Percentiles rank a stretch among this genome's conserved stretches.
Conservation (phyloP, 2,888 invertebrate species). For the Lasiommata megera region DNA sequence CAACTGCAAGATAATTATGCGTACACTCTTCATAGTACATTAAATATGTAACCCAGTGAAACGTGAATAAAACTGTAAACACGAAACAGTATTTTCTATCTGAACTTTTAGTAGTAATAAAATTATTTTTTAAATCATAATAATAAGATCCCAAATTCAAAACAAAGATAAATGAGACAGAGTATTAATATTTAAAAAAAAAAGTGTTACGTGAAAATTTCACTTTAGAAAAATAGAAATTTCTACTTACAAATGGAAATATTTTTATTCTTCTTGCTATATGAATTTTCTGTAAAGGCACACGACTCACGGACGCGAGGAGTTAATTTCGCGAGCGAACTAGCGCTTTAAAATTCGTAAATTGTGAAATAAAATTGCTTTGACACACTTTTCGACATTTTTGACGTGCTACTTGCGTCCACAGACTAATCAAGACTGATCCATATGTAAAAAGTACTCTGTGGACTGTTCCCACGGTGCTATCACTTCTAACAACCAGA, state of each 20-base stretch:
- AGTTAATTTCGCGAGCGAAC: conserved; percentile 38
- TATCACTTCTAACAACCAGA: no score
- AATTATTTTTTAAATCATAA: not conserved
- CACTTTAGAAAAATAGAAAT: conserved; percentile 40
- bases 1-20: not conserved
- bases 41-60: not conserved
- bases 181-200: not conserved
- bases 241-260: conserved; percentile 30
- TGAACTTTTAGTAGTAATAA: not conserved
- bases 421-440: conserved; percentile 33
- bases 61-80: not conserved
- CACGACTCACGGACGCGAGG: conserved; percentile 28
- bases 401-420: conserved; percentile 35
- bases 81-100: not conserved
- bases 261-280: conserved; percentile 1
- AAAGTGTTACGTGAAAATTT: conserved; percentile 39
- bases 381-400: conserved; percentile 65
- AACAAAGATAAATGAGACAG: not conserved
- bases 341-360: conserved; percentile 41
- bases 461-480: no score
- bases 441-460: no score
- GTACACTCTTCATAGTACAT: not conserved
- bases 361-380: conserved; percentile 49
- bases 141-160: not conserved
- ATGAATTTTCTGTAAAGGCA: conserved; percentile 7